A percentile compares a stretch with the other conserved stretches of the same genome.
These are phyloP conservation scores for Himalopsyche tibetana DNA, from an alignment of 2,888 invertebrate species.

Conservation along the genomic window DNA sequence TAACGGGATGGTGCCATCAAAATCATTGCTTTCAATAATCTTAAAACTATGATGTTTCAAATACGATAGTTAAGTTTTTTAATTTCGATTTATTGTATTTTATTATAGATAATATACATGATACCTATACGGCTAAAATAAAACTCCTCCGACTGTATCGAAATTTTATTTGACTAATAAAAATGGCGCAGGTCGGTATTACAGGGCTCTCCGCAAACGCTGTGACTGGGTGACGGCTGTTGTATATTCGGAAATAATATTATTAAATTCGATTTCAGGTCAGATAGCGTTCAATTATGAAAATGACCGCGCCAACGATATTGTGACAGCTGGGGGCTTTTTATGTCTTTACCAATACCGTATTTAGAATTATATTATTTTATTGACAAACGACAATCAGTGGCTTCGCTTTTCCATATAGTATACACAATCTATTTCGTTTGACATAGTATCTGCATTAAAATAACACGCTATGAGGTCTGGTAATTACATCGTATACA, in stretches of 20 bases:
- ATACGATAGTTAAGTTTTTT: too few species aligned
- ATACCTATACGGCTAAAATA: not conserved
- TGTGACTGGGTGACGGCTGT: conserved; percentile 42
- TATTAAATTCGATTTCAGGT: conserved; percentile 44
- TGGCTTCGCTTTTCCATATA: not conserved
- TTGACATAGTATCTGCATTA: not conserved
- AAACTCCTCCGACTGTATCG: conserved; percentile 7
- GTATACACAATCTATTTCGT: not conserved
- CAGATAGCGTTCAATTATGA: conserved; percentile 43
- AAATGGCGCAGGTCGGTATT: conserved; percentile 3
- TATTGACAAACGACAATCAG: conserved; percentile 25
- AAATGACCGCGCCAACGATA: conserved; percentile 34
- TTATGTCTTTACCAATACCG: not conserved
- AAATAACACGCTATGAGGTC: not conserved
- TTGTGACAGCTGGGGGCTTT: conserved; percentile 24
- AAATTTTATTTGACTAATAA: conserved; percentile 36
- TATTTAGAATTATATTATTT: conserved; percentile 7
- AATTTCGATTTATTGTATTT: too few species aligned
- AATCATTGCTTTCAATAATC: too few species aligned
- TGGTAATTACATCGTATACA: too few species aligned
- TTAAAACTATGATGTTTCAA: too few species aligned
- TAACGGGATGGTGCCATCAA: too few species aligned
- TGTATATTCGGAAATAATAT: conserved; percentile 39
- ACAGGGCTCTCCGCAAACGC: conserved; percentile 22
- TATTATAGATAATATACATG: not conserved